Evolutionary conservation across 1,140 invertebrate species (phyloP).

Genomic region (Brachystomella parvula): DNA sequence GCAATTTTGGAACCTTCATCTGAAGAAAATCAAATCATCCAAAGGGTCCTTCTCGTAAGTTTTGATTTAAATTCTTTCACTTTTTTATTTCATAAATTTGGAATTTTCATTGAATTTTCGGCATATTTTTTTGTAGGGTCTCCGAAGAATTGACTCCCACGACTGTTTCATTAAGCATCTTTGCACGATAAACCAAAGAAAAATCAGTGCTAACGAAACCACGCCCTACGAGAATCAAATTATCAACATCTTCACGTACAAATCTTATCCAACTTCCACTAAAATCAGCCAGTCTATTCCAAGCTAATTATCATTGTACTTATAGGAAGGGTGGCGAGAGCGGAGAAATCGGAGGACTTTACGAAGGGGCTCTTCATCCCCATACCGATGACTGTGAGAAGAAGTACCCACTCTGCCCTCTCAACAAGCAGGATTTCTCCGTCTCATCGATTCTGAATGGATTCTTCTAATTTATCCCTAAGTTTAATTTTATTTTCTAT

Average conservation of each 20-base stretch:
- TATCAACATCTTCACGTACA: conserved; percentile 15
- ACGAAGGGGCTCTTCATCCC: conserved; percentile 31
- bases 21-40: background rate
- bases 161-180: conserved; percentile 35
- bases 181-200: conserved; percentile 32
- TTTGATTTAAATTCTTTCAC: no score
- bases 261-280: background rate
- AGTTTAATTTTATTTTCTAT: no score
- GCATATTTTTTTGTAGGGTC: conserved; percentile 16
- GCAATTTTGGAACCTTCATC: background rate
- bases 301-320: no score
- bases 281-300: background rate
- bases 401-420: conserved; percentile 29
- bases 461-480: conserved; percentile 21
- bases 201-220: conserved; percentile 19
- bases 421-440: conserved; percentile 25
- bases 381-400: conserved; percentile 25
- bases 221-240: conserved; percentile 19
- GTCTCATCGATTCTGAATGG: conserved; percentile 20
- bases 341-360: conserved; percentile 27
- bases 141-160: conserved; percentile 33
- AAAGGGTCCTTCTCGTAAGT: conserved; percentile 2
- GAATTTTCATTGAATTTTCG: background rate
- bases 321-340: background rate
- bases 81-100: background rate